These are phyloP conservation scores for Bothrops jararaca DNA, from an alignment of 2,113 vertebrate genomes.

Conservation along the genomic window DNA sequence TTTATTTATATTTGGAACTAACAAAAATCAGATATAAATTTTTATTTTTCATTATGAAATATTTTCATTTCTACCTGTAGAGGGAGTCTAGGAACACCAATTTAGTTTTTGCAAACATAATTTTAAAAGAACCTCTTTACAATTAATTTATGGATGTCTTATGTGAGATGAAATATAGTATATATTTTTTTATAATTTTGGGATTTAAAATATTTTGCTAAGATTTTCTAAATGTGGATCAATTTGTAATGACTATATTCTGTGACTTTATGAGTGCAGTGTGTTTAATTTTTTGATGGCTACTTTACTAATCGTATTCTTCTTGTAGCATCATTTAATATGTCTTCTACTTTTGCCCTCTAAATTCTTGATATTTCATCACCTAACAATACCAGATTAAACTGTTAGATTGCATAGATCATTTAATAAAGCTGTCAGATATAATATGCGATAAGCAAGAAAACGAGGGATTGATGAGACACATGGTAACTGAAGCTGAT, in stretches of 20 bases:
- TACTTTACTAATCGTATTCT: background rate
- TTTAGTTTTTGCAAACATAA: background rate
- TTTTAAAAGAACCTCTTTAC: background rate
- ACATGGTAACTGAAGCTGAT: background rate
- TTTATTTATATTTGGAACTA: background rate
- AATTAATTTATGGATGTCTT: background rate
- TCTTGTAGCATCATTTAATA: background rate
- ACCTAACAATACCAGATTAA: background rate
- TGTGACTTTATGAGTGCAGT: background rate
- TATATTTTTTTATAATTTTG: background rate
- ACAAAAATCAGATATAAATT: background rate
- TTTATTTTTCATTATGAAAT: background rate
- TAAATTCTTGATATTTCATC: background rate
- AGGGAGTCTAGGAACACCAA: conserved; percentile 63
- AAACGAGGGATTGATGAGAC: background rate
- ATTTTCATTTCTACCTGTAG: conserved; percentile 63
- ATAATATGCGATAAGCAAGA: background rate
- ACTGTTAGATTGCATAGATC: background rate
- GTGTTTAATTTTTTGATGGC: background rate
- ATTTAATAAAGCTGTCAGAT: background rate
- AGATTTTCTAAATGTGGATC: background rate
- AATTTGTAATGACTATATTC: background rate
- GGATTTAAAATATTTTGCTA: background rate
- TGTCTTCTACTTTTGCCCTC: background rate
- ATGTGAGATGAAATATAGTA: fast-evolving